Evolutionary conservation across 2,888 invertebrate genomes (phyloP), one percentile per base, ranked within the genome.

Genomic region (Ctenicera cuprea): DNA sequence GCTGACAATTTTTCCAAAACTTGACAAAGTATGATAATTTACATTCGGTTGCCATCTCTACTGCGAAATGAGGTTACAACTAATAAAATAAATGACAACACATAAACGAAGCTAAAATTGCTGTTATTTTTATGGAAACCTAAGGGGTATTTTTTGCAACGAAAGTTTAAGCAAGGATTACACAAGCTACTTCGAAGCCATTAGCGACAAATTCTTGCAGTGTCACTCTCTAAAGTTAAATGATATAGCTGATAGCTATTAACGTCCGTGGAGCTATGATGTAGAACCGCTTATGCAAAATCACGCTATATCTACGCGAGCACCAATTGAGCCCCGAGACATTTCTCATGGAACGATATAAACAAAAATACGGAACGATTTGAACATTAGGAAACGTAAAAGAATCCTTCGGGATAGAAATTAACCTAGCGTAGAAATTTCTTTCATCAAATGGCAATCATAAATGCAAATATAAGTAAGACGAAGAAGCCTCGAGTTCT

Each of bases 201-300:
- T 73, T 70, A 74, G 66, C 71, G 71, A 74, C 74, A 74, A 71
- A 74, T 74, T 74, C 74, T 66, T 74, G 67, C 74, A 71, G 33
- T 74, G 74, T 74, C 73, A 70, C 70, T 74, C 48, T 74, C 48
- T 45, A 71, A 71, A 63, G 63, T 41, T 67, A 71, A 64, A 71
- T 74, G 65, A 66, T 66, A 71, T 62, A 71, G 62, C 71, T 67
- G 66, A 71, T 66, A 71, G 74, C 62, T 69, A 67, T 71, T 65
- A 71, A 50, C 52, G 57, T 72, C 65, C 26, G 52, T 30, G 52
- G 26, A 57, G 33, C 57, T 57, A 33, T 22, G 52, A 57, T 59
- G 57, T 45, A 62, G 50, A 57, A 65, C 64, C 54, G 57, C 57
- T 72, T 72, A 66, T 67, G 66, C 66, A 72, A 61, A 72, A 72